phyloP scores from a whole-genome alignment of 30 jellyfish, hydroid and myxozoan species.

The Nemopilema nomurai region DNA sequence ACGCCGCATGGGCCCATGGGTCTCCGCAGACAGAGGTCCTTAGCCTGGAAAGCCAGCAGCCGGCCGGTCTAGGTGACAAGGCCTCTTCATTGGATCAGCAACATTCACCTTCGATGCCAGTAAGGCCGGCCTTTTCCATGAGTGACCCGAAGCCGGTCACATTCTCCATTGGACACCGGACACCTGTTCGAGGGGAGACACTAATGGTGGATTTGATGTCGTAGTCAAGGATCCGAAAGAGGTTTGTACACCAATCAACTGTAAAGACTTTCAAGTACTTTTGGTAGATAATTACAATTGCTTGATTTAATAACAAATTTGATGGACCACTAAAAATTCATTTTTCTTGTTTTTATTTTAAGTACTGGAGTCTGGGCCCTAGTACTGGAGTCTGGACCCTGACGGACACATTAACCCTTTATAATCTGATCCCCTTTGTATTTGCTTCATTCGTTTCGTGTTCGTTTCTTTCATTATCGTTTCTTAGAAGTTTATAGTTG shows the following conservation, averaged over 20 bases:
- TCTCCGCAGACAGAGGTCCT: neutral
- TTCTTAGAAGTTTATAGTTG: no score
- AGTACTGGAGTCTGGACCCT: no score
- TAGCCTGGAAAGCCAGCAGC: neutral
- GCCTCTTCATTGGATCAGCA: neutral
- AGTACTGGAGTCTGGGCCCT: no score
- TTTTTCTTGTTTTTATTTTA: no score
- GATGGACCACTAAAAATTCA: neutral
- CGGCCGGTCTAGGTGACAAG: neutral
- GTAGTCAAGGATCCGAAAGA: neutral
- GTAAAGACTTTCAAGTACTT: no score
- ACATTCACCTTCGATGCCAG: neutral
- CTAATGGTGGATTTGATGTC: neutral
- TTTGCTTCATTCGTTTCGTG: no score
- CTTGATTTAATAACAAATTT: neutral
- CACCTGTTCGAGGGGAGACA: no score
- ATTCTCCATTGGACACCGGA: neutral
- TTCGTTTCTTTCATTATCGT: no score
- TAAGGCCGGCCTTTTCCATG: conserved; percentile 27
- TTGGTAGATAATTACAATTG: no score
- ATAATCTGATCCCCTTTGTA: no score
- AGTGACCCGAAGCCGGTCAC: conserved; percentile 23
- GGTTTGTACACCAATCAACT: no score
- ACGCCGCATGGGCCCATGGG: neutral
- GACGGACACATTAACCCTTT: no score